phyloP scores from a whole-genome alignment of 2,113 vertebrate genomes.

The Electrona antarctica region DNA sequence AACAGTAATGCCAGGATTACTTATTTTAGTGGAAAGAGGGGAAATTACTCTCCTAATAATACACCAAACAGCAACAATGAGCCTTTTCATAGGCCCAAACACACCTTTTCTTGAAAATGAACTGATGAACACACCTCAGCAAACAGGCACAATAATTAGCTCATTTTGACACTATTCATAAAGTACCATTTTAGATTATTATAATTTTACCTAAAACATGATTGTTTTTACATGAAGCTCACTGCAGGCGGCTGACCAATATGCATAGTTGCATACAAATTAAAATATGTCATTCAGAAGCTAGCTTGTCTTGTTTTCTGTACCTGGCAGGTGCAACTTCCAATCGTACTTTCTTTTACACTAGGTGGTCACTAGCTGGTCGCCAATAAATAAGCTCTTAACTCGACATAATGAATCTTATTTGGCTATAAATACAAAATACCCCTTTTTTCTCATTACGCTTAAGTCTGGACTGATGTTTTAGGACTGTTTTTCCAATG shows the following conservation, averaged over 20 bases:
- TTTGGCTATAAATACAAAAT: no score
- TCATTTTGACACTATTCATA: slow-evolving; percentile 17
- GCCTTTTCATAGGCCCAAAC: slow-evolving; percentile 51
- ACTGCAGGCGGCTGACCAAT: background rate
- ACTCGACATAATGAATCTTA: no score
- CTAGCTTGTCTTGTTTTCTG: no score
- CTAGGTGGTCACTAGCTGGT: no score
- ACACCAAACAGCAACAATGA: slow-evolving; percentile 54
- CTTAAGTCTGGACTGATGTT: no score
- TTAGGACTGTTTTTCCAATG: no score
- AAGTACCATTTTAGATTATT: slow-evolving; percentile 27
- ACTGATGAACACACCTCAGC: slow-evolving; percentile 12
- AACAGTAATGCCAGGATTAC: slow-evolving; percentile 64
- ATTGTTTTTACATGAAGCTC: slow-evolving; percentile 11
- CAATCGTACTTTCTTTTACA: no score
- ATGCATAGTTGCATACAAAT: no score
- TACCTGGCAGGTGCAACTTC: no score
- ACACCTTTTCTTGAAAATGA: slow-evolving; percentile 49
- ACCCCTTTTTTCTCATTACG: no score
- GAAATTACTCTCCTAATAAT: slow-evolving; percentile 64
- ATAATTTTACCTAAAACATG: slow-evolving; percentile 6
- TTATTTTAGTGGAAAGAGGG: slow-evolving; percentile 63
- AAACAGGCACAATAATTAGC: slow-evolving; percentile 31
- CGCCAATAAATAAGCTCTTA: no score
- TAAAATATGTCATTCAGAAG: no score